These are phyloP conservation scores for Rambutsinella grinnellia DNA, from an alignment of 2,888 invertebrate species.

Conservation along the genomic window DNA sequence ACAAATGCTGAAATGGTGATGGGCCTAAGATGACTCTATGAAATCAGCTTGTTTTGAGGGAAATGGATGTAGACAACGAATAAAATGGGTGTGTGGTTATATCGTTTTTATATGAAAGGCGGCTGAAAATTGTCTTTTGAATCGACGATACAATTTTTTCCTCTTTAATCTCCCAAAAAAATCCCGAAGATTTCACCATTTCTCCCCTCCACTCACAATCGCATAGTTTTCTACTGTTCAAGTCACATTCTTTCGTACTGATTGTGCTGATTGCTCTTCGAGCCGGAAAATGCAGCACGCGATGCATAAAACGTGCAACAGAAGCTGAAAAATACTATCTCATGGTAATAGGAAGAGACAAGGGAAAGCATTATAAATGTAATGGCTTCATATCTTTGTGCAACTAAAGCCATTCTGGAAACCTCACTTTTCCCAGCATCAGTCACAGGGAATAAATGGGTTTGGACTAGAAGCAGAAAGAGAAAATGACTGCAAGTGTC, in stretches of 20 bases:
- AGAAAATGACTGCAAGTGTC: too few species aligned
- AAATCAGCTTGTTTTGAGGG: too few species aligned
- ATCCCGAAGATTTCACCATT: conserved; percentile 36
- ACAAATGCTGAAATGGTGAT: conserved; percentile 11
- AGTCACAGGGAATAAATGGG: too few species aligned
- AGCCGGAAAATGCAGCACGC: conserved; percentile 41
- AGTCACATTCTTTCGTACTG: conserved; percentile 42
- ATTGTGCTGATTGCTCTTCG: conserved; percentile 41
- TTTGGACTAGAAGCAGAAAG: too few species aligned
- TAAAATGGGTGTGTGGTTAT: background rate
- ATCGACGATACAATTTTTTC: conserved; percentile 33
- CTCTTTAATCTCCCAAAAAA: conserved; percentile 46
- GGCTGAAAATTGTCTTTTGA: conserved; percentile 10
- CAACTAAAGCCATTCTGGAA: too few species aligned
- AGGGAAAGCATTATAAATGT: background rate
- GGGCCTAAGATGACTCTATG: too few species aligned
- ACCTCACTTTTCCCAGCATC: too few species aligned
- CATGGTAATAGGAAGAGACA: background rate
- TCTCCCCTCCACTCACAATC: conserved; percentile 17
- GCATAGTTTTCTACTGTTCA: background rate
- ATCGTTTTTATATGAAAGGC: background rate
- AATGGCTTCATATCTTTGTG: conserved; percentile 1
- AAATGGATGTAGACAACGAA: background rate
- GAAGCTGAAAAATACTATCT: background rate
- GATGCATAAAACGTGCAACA: background rate